phyloP scores from a whole-genome alignment of 2,113 vertebrate species.

The Heliornis fulica region DNA sequence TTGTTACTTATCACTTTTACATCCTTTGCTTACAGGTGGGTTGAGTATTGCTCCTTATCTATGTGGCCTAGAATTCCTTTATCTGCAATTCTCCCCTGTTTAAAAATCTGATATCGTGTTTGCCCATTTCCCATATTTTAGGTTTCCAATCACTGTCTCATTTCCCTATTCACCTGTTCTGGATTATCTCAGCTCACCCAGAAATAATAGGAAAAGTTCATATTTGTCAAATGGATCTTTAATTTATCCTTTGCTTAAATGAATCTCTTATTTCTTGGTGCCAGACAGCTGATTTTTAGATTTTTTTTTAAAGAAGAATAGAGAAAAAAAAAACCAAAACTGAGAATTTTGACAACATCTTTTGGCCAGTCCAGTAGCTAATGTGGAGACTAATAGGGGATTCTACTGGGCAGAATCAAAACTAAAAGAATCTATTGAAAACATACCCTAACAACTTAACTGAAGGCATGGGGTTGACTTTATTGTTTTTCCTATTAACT shows the following conservation, averaged over 20 bases:
- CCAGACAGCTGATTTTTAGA: background rate
- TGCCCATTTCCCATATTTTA: background rate
- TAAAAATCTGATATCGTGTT: constrained; percentile 16
- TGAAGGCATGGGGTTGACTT: background rate
- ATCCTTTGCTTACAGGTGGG: constrained; percentile 46
- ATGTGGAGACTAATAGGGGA: background rate
- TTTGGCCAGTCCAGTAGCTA: background rate
- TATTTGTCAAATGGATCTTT: background rate
- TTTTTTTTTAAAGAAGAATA: background rate
- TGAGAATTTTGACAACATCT: background rate
- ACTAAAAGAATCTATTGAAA: background rate
- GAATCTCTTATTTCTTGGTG: background rate
- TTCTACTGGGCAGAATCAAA: background rate
- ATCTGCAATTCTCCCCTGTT: constrained; percentile 22
- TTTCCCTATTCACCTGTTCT: background rate
- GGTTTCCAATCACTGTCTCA: background rate
- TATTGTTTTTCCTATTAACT: background rate
- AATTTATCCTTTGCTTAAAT: background rate
- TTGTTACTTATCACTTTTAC: constrained; percentile 31
- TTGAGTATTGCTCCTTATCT: constrained; percentile 38
- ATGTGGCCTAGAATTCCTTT: constrained; percentile 23
- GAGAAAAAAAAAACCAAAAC: background rate
- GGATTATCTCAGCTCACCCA: background rate
- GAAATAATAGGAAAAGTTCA: background rate
- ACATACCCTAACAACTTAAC: background rate